These are phyloP conservation scores for Cnemophilus loriae DNA, from an alignment of 2,113 vertebrate species.

Conservation along the genomic window DNA sequence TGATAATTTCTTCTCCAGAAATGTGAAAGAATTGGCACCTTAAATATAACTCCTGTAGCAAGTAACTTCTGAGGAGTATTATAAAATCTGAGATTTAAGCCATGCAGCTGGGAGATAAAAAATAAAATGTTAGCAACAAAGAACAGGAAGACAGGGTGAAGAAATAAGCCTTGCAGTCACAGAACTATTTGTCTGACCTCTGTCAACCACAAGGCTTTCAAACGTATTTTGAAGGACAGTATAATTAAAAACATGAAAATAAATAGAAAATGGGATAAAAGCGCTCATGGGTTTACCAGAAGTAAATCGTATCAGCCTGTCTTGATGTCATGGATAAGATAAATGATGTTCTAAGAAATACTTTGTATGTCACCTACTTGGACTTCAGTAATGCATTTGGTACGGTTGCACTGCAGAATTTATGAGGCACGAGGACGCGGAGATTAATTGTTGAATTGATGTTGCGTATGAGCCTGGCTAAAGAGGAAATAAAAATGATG, in stretches of 20 bases:
- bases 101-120: neutral
- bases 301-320: neutral
- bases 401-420: neutral
- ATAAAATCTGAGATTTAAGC: neutral
- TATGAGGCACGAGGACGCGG: neutral
- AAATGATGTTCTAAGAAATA: neutral
- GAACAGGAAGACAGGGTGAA: neutral
- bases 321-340: neutral
- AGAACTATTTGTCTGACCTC: neutral
- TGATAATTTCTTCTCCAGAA: neutral
- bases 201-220: neutral
- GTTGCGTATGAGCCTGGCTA: neutral
- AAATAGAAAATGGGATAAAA: neutral
- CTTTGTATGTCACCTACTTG: neutral
- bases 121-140: neutral
- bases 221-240: neutral
- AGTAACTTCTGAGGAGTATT: neutral
- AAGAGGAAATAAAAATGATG: constrained; percentile 39
- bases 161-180: neutral
- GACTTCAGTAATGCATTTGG: constrained; percentile 7
- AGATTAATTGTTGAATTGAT: constrained; percentile 7
- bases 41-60: neutral
- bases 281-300: neutral
- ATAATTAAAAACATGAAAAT: constrained; percentile 22
- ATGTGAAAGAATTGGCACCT: neutral